Conservation (phyloP, 2,888 invertebrate species). For the Adelognathus sp. region DNA sequence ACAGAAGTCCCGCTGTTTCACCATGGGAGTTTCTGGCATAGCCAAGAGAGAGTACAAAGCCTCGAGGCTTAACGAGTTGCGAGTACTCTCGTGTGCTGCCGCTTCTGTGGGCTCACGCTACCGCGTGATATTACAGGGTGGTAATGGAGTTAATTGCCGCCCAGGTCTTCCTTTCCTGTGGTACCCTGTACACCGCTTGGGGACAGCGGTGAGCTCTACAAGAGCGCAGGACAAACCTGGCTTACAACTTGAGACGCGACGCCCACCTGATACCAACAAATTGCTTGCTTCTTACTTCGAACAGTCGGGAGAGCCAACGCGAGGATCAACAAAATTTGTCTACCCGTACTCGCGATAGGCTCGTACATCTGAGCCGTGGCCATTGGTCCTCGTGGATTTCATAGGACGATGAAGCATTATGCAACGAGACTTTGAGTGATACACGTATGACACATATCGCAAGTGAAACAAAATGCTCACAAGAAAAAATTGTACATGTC, state of each 20-base stretch:
- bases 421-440: too few relatives aligned
- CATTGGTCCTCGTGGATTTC: slow-evolving; percentile 10
- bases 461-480: not conserved
- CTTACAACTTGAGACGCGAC: slow-evolving; percentile 79
- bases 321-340: slow-evolving; percentile 51
- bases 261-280: slow-evolving; percentile 81
- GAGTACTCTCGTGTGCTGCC: slow-evolving; percentile 67
- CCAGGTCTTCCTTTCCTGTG: slow-evolving; percentile 47
- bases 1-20: slow-evolving; percentile 31
- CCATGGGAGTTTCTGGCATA: slow-evolving; percentile 61
- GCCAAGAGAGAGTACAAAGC: slow-evolving; percentile 69
- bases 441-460: too few relatives aligned
- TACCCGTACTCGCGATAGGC: slow-evolving; percentile 8
- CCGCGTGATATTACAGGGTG: slow-evolving; percentile 78
- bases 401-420: not conserved
- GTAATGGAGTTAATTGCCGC: slow-evolving; percentile 81
- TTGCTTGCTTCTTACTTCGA: slow-evolving; percentile 67
- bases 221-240: slow-evolving; percentile 73
- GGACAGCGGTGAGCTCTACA: slow-evolving; percentile 66
- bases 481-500: too few relatives aligned
- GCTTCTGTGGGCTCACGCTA: slow-evolving; percentile 67
- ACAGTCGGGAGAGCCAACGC: slow-evolving; percentile 28
- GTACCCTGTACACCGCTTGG: too few relatives aligned
- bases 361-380: slow-evolving; percentile 1
- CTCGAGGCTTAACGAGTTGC: slow-evolving; percentile 78